phyloP scores from a whole-genome alignment of 2,113 vertebrate genomes.

The Zapornia atra region DNA sequence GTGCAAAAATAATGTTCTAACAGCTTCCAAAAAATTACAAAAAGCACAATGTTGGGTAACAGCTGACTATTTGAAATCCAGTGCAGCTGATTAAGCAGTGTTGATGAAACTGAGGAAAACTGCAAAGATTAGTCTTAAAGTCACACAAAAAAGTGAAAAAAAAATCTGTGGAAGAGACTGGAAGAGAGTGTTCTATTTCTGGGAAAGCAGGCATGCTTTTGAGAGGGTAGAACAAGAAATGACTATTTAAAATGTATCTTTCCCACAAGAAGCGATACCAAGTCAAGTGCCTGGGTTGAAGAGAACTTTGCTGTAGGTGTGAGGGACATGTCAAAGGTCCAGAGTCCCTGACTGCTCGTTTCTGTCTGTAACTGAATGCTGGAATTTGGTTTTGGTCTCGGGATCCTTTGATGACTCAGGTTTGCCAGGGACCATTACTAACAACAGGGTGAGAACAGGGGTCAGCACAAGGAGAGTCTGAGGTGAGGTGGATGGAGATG shows the following conservation, averaged over 20 bases:
- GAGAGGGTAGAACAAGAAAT: neutral
- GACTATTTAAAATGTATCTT: neutral
- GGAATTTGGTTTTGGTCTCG: fast-evolving
- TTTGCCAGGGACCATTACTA: neutral
- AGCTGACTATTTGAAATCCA: neutral
- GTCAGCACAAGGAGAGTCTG: neutral
- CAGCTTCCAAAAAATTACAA: neutral
- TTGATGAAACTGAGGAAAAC: neutral
- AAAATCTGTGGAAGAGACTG: neutral
- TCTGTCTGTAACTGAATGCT: fast-evolving
- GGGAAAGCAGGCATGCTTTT: neutral
- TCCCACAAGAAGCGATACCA: neutral
- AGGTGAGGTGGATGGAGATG: no score
- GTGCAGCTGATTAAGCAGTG: neutral
- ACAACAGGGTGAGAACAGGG: neutral
- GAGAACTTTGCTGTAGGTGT: neutral
- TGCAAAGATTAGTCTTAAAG: neutral
- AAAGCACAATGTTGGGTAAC: neutral
- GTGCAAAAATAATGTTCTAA: neutral
- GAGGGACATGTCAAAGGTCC: fast-evolving
- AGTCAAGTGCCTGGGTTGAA: neutral
- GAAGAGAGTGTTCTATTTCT: neutral
- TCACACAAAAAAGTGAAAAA: neutral
- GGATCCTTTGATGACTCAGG: neutral
- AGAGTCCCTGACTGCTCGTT: fast-evolving